A percentile compares a stretch with the other conserved stretches of the same genome.
These are phyloP conservation scores for Yoshiicerus persimilis DNA, from an alignment of 1,140 invertebrate species.

Conservation along the genomic window DNA sequence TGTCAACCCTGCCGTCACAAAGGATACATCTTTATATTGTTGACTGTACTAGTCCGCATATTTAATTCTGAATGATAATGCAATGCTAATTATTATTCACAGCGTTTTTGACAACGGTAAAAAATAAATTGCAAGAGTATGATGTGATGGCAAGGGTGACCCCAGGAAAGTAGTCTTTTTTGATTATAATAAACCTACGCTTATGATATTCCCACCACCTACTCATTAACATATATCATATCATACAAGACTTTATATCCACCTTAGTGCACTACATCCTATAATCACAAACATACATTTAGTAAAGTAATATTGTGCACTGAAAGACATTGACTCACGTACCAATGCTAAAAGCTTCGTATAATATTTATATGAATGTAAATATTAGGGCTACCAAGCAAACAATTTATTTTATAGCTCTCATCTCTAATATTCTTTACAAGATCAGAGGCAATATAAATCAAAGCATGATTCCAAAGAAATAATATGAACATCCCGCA, in stretches of 20 bases:
- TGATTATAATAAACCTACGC: constrained; percentile 15
- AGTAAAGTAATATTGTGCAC: neutral
- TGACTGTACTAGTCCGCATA: neutral
- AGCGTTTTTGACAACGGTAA: neutral
- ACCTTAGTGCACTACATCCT: too few species aligned
- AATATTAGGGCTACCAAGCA: neutral
- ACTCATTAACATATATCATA: neutral
- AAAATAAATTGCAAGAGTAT: neutral
- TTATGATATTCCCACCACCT: neutral
- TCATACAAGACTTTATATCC: neutral
- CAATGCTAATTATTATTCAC: constrained; percentile 10
- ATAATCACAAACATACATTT: too few species aligned
- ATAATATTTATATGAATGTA: neutral
- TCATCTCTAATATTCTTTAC: neutral
- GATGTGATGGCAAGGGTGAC: neutral
- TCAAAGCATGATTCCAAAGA: neutral
- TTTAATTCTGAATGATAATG: neutral
- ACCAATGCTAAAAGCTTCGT: neutral
- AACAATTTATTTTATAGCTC: neutral
- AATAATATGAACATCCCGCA: neutral
- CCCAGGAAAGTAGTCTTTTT: neutral
- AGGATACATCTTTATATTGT: neutral
- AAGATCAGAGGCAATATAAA: neutral
- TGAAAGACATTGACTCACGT: neutral
- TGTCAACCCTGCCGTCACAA: neutral